A percentile compares a stretch with the other conserved stretches of the same genome.
Evolutionary conservation across 2,113 vertebrate genomes (phyloP).

Genomic region (Mesitornis unicolor): DNA sequence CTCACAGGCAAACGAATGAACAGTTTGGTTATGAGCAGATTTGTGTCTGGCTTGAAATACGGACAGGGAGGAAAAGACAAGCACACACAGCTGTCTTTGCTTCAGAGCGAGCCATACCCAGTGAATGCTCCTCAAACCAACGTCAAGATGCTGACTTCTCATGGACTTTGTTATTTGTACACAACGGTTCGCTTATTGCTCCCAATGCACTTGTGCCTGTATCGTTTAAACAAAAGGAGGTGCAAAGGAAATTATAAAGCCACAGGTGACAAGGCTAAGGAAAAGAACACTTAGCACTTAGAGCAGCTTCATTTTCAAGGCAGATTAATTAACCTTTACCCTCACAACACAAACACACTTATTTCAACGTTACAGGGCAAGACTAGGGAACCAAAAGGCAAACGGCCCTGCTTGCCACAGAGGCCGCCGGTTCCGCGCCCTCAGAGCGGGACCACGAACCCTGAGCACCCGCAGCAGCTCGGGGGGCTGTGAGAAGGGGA

Average conservation of each 20-base stretch:
- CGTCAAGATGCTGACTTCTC: fast-evolving
- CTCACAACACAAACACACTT: fast-evolving
- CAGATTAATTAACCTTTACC: neutral
- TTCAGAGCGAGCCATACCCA: fast-evolving
- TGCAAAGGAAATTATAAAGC: neutral
- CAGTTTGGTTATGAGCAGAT: neutral
- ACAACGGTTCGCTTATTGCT: fast-evolving
- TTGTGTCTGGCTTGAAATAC: neutral
- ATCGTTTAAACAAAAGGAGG: neutral
- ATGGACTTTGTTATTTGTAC: fast-evolving
- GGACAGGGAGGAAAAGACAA: fast-evolving
- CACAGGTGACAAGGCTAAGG: neutral
- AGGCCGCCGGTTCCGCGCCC: fast-evolving
- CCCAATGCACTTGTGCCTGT: fast-evolving
- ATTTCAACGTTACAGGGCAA: fast-evolving
- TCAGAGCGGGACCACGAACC: fast-evolving
- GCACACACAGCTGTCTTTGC: fast-evolving
- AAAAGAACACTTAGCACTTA: neutral
- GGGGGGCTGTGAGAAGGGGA: fast-evolving
- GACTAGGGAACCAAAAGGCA: neutral
- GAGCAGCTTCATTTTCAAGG: neutral
- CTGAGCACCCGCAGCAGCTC: neutral
- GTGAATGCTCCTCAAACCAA: fast-evolving
- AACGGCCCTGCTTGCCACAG: fast-evolving
- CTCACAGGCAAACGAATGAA: neutral